Percentiles rank a stretch among this genome's conserved stretches.
phyloP scores from a whole-genome alignment of 2,113 vertebrate genomes.

The Pachyramphus minor region DNA sequence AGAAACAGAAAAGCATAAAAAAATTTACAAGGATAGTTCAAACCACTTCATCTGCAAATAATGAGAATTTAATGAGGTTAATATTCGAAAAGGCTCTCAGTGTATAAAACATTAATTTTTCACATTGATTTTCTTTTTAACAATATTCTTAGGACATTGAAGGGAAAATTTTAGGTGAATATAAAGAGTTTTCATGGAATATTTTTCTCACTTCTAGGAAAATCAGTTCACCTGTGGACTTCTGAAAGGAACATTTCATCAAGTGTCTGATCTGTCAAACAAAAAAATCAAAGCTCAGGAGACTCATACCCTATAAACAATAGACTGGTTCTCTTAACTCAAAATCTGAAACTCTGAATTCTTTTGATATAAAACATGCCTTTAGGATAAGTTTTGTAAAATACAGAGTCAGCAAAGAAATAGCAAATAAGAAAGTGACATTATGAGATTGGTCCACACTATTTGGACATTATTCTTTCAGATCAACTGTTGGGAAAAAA shows the following conservation, averaged over 20 bases:
- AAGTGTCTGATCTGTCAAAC: neutral
- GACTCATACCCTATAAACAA: neutral
- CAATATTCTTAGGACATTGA: neutral
- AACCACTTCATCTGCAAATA: conserved; percentile 68
- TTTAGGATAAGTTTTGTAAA: neutral
- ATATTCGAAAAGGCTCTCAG: conserved; percentile 29
- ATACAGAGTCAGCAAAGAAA: neutral
- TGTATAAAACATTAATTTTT: conserved; percentile 39
- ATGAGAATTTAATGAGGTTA: conserved; percentile 67
- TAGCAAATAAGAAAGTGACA: neutral
- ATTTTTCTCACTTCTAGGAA: neutral
- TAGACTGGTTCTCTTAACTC: neutral
- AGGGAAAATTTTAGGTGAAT: neutral
- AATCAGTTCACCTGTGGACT: neutral
- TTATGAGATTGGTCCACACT: neutral
- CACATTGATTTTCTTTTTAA: conserved; percentile 31
- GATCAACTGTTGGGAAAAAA: neutral
- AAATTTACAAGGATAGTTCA: conserved; percentile 43
- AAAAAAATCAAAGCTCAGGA: neutral
- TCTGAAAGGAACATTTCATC: neutral
- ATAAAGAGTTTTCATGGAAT: neutral
- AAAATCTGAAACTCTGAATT: neutral
- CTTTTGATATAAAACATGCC: neutral
- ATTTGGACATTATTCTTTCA: neutral
- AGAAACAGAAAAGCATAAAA: conserved; percentile 43